These are phyloP conservation scores for Pangasianodon gigas DNA, from an alignment of 2,113 vertebrate genomes.

Conservation along the genomic window DNA sequence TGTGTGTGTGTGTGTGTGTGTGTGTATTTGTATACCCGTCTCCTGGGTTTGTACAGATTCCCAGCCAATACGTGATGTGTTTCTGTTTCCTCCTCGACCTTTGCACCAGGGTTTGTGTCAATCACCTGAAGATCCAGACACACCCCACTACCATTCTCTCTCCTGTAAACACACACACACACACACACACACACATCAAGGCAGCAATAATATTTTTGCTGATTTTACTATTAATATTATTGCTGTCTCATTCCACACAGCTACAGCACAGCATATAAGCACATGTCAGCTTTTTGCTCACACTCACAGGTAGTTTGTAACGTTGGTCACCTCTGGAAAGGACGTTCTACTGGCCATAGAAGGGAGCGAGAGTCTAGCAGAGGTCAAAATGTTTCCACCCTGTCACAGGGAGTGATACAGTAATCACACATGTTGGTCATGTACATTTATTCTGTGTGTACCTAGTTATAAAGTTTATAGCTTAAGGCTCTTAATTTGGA, in stretches of 20 bases:
- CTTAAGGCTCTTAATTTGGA: background rate
- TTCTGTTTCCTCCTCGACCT: conserved; percentile 87
- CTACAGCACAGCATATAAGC: background rate
- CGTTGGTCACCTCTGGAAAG: conserved; percentile 86
- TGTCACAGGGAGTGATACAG: conserved; percentile 53
- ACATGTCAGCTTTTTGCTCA: background rate
- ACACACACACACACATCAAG: background rate
- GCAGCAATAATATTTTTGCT: background rate
- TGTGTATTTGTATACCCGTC: conserved; percentile 71
- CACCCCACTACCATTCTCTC: conserved; percentile 90
- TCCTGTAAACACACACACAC: conserved; percentile 67
- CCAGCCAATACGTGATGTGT: conserved; percentile 90
- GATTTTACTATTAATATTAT: background rate
- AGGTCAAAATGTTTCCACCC: conserved; percentile 89
- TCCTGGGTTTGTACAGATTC: conserved; percentile 92
- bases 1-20: background rate
- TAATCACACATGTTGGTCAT: background rate
- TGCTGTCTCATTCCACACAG: background rate
- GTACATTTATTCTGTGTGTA: background rate
- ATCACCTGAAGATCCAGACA: conserved; percentile 96
- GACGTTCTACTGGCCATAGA: conserved; percentile 92
- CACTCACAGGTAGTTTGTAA: conserved; percentile 95
- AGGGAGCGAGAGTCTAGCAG: conserved; percentile 85
- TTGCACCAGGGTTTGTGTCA: conserved; percentile 85
- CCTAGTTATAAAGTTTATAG: background rate